Evolutionary conservation across 2,888 invertebrate genomes (phyloP).

Genomic region (Aromia moschata): DNA sequence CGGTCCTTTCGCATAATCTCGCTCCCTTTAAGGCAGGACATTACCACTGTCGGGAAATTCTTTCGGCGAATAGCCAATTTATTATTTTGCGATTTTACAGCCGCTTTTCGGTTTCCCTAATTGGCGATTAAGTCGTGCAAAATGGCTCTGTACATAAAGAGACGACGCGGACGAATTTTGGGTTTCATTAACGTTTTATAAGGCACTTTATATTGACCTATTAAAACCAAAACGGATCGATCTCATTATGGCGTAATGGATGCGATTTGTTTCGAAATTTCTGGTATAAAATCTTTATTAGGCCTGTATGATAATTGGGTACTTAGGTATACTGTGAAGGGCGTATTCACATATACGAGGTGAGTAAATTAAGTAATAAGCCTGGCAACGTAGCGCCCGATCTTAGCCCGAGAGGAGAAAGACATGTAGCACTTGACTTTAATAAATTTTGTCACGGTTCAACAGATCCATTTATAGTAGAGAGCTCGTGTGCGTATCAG

Average conservation of each 20-base stretch:
- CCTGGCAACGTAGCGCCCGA: no score
- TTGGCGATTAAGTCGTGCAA: slow-evolving; percentile 4
- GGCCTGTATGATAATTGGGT: not conserved
- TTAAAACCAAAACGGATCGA: not conserved
- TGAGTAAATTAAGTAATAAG: no score
- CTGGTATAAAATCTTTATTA: not conserved
- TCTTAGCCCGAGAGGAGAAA: no score
- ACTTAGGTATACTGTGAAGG: no score
- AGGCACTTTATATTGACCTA: not conserved
- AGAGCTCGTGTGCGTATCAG: no score
- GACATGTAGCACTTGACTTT: no score
- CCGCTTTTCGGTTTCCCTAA: not conserved
- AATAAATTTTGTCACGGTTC: no score
- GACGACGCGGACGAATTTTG: not conserved
- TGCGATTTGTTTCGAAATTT: not conserved
- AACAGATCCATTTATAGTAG: no score
- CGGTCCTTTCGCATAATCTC: not conserved
- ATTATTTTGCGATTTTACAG: slow-evolving; percentile 7
- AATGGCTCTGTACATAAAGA: not conserved
- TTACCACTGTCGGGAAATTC: slow-evolving; percentile 5
- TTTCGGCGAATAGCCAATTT: slow-evolving; percentile 14
- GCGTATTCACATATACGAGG: no score
- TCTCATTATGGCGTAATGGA: not conserved
- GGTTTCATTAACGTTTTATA: slow-evolving; percentile 6
- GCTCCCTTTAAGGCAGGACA: slow-evolving; percentile 16